Evolutionary conservation across 2,888 invertebrate genomes (phyloP).

Genomic region (Escarpia spicata): DNA sequence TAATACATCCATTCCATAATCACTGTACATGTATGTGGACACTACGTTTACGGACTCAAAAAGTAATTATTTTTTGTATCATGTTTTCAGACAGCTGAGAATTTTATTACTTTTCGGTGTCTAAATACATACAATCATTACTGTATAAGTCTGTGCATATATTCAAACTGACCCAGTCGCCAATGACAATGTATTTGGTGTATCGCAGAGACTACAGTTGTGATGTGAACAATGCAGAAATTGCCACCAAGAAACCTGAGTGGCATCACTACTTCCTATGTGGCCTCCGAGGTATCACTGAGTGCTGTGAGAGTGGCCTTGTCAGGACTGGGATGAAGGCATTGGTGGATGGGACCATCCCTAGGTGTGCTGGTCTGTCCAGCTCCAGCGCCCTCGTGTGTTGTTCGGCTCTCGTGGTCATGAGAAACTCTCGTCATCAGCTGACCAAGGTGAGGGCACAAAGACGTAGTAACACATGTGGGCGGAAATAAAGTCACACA

Average conservation of each 20-base stretch:
- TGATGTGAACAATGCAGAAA: conserved; percentile 47
- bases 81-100: no score
- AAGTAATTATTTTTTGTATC: no score
- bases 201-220: conserved; percentile 50
- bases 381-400: conserved; percentile 98
- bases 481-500: no score
- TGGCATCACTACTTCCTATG: conserved; percentile 97
- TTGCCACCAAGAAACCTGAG: conserved; percentile 66
- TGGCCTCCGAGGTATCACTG: conserved; percentile 87
- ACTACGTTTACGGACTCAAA: no score
- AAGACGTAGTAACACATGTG: no score
- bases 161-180: background rate
- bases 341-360: conserved; percentile 86
- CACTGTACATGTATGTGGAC: no score
- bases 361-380: conserved; percentile 92
- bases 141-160: no score
- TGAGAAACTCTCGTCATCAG: conserved; percentile 71
- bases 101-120: no score
- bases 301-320: conserved; percentile 63
- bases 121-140: no score
- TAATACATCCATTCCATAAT: no score
- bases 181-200: background rate
- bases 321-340: conserved; percentile 74
- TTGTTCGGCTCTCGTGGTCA: conserved; percentile 84
- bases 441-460: conserved; percentile 51